phyloP scores from a whole-genome alignment of 2,797 vertebrate genomes.

The Synaphobranchus kaupii region DNA sequence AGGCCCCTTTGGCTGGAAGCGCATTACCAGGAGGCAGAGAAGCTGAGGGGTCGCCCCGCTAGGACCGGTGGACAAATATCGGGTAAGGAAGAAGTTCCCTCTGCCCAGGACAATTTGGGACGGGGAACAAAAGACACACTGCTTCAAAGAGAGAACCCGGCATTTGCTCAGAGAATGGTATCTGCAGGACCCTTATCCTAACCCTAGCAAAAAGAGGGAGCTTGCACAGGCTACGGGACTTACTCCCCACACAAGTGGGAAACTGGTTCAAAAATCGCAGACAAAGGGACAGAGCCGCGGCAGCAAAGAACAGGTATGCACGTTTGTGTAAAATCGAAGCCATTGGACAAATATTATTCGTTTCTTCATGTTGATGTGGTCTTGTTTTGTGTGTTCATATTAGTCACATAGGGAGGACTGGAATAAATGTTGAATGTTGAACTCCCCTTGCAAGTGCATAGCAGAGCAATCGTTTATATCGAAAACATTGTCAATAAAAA shows the following conservation, averaged over 20 bases:
- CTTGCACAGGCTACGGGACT: conserved; percentile 98
- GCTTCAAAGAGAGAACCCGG: conserved; percentile 98
- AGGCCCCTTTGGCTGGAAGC: conserved; percentile 97
- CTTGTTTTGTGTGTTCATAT: conserved; percentile 4
- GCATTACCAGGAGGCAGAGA: conserved; percentile 98
- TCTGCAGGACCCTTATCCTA: conserved; percentile 97
- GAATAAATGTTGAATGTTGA: not conserved
- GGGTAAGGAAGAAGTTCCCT: conserved; percentile 99
- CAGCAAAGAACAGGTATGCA: conserved; percentile 94
- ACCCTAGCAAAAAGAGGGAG: conserved; percentile 97
- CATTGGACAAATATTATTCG: not conserved
- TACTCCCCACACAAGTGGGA: conserved; percentile 97
- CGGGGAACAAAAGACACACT: conserved; percentile 98
- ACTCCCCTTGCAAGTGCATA: not conserved
- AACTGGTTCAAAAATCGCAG: conserved; percentile 99
- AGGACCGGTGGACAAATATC: conserved; percentile 98
- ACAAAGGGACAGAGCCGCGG: conserved; percentile 97
- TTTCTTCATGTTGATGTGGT: not conserved
- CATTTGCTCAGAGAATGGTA: conserved; percentile 98
- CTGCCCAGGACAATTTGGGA: conserved; percentile 98
- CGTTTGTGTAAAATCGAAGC: not conserved
- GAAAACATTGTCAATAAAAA: not conserved
- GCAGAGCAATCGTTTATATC: not conserved
- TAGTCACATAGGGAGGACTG: not conserved
- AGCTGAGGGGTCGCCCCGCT: conserved; percentile 93